Evolutionary conservation across 2,888 invertebrate species (phyloP).

Genomic region (Pelosia muscerda): DNA sequence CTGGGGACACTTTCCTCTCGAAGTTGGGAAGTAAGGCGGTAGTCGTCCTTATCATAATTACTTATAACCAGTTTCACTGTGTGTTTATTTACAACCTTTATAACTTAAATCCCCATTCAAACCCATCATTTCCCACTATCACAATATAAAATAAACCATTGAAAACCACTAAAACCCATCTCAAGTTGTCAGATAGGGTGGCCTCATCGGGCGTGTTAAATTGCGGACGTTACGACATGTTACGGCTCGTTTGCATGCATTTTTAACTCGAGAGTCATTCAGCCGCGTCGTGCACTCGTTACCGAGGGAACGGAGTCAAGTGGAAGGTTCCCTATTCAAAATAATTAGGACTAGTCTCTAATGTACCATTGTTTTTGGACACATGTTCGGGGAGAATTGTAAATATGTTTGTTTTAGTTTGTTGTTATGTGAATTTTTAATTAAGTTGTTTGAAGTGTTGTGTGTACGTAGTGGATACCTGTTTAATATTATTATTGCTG

Average conservation of each 20-base stretch:
- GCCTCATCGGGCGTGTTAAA: conserved; percentile 39
- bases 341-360: conserved; percentile 49
- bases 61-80: background rate
- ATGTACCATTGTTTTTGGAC: conserved; percentile 28
- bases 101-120: background rate
- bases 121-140: background rate
- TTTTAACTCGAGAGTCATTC: conserved; percentile 63
- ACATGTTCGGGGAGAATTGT: conserved; percentile 11
- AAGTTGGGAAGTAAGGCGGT: too few relatives aligned
- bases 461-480: background rate
- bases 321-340: conserved; percentile 39
- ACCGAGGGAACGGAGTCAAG: conserved; percentile 67
- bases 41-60: too few relatives aligned
- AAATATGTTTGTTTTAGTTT: background rate
- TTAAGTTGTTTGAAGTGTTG: background rate
- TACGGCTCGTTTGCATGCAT: conserved; percentile 64
- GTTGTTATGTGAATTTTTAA: conserved; percentile 1
- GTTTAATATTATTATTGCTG: background rate
- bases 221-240: conserved; percentile 45
- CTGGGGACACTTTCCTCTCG: too few relatives aligned
- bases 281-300: conserved; percentile 54
- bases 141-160: conserved; percentile 30
- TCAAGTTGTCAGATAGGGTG: conserved; percentile 20
- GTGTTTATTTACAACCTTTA: background rate
- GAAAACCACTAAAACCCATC: conserved; percentile 31